phyloP scores from a whole-genome alignment of 2,888 invertebrate genomes.

The Argyresthia goedartella region DNA sequence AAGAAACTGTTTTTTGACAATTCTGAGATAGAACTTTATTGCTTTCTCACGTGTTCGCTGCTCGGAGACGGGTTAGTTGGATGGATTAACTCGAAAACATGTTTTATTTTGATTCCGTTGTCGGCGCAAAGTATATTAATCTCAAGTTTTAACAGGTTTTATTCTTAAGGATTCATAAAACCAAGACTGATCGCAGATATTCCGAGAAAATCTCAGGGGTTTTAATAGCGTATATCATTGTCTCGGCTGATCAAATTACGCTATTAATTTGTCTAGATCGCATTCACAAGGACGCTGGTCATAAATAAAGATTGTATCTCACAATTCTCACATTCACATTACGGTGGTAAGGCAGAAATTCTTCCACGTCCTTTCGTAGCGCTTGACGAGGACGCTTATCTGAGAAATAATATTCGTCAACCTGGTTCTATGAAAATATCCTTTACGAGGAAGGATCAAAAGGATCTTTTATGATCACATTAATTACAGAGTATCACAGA shows the following conservation, averaged over 20 bases:
- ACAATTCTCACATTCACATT: constrained; percentile 37
- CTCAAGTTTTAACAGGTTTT: neutral
- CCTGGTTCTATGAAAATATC: constrained; percentile 4
- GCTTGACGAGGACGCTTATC: constrained; percentile 25
- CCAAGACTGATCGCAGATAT: no score
- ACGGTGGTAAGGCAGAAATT: constrained; percentile 43
- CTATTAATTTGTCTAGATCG: constrained; percentile 65
- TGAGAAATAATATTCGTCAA: constrained; percentile 3
- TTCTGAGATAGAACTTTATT: no score
- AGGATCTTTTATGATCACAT: neutral
- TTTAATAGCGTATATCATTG: constrained; percentile 21
- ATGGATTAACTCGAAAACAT: no score
- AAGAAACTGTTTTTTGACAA: neutral
- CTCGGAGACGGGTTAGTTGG: no score
- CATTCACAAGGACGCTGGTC: constrained; percentile 47
- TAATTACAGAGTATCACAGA: constrained; percentile 11
- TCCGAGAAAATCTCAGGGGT: no score
- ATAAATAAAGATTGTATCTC: constrained; percentile 65
- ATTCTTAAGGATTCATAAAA: no score
- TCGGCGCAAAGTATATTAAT: no score
- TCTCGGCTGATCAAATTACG: constrained; percentile 54
- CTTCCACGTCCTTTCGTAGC: constrained; percentile 46
- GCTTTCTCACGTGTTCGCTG: no score
- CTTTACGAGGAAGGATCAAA: constrained; percentile 1
- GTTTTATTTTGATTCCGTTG: no score